Base-by-base conservation (phyloP, 2,888 invertebrate species). In the Tethea ocularis region DNA sequence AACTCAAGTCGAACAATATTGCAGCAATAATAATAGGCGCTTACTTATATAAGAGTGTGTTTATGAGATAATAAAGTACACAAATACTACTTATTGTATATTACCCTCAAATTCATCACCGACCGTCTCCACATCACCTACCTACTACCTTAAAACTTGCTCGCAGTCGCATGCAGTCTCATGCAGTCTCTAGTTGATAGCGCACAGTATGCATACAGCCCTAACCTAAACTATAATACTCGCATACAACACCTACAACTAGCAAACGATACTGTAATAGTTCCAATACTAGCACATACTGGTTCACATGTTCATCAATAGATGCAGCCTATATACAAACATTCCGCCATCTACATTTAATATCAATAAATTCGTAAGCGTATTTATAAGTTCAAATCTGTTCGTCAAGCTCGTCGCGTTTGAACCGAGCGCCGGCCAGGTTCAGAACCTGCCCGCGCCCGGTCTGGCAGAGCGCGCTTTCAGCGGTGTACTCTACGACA, bases 321-420 rank as follows among this genome's bases (percentile, higher is more conserved):
- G n/a, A n/a, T n/a, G n/a, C n/a, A n/a, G n/a, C n/a, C n/a, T n/a
- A n/a, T n/a, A n/a, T 8, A n/a, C 38, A 41, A 0, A n/a, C 41
- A 17, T 17, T 7, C 7, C 17, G 41, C 41, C 6, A 17, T 17
- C 41, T 46, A 20, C 20, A 57, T 24, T 58, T 62, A 62, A 62
- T 68, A 70, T 71, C 71, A 73, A 67, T 78, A 76, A 78, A 78
- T 76, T 76, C 72, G 75, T 74, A 60, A 58, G 17, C 46, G 41
- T 46, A 46, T 10, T n/a, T 46, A 17, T 46, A 46, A 10, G 46
- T 46, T 46, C 20, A 46, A 46, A 17, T 46, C 41, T 20, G 20
- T 46, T 8, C 5, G 10, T 20, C 8, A 7, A 46, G 13, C 8
- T 20, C 41, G 41, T 46, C 41, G 41, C 41, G 41, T 5, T 7